phyloP scores from a whole-genome alignment of 1,140 invertebrate genomes.

The Colletes gigas region DNA sequence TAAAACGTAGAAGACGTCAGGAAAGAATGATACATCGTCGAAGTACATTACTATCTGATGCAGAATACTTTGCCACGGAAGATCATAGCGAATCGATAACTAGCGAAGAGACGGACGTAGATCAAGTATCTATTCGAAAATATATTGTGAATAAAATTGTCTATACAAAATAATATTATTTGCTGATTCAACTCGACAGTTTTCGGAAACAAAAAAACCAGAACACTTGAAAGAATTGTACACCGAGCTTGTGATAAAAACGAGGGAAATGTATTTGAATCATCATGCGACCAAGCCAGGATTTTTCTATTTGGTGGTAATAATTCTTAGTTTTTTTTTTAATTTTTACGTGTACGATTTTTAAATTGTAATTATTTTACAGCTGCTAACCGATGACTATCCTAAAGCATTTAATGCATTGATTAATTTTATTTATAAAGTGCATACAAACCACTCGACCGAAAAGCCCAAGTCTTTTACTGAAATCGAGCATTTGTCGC shows the following conservation, averaged over 20 bases:
- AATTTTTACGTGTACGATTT: slow-evolving; percentile 8
- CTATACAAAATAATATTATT: background rate
- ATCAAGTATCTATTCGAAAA: slow-evolving; percentile 8
- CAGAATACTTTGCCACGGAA: background rate
- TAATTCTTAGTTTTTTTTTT: background rate
- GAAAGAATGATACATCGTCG: slow-evolving; percentile 46
- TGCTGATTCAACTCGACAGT: background rate
- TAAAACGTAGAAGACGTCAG: slow-evolving; percentile 50
- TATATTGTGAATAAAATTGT: background rate
- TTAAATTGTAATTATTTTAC: slow-evolving; percentile 30
- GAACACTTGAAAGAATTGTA: slow-evolving; percentile 62
- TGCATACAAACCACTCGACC: slow-evolving; percentile 35
- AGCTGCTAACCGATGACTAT: slow-evolving; percentile 67
- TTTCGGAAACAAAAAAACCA: slow-evolving; percentile 20
- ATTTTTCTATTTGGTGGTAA: slow-evolving; percentile 68
- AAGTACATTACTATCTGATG: slow-evolving; percentile 1
- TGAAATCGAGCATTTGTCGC: slow-evolving; percentile 57
- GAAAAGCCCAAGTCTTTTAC: slow-evolving; percentile 43
- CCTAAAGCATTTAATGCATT: slow-evolving; percentile 49
- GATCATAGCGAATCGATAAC: slow-evolving; percentile 53
- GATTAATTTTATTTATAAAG: slow-evolving; percentile 56
- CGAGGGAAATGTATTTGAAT: slow-evolving; percentile 64
- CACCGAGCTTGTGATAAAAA: slow-evolving; percentile 60
- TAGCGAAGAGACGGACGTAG: slow-evolving; percentile 52
- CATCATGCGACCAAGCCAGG: slow-evolving; percentile 68